These are phyloP conservation scores for Cyprinodon variegatus DNA, from an alignment of 2,113 vertebrate species.

Conservation along the genomic window DNA sequence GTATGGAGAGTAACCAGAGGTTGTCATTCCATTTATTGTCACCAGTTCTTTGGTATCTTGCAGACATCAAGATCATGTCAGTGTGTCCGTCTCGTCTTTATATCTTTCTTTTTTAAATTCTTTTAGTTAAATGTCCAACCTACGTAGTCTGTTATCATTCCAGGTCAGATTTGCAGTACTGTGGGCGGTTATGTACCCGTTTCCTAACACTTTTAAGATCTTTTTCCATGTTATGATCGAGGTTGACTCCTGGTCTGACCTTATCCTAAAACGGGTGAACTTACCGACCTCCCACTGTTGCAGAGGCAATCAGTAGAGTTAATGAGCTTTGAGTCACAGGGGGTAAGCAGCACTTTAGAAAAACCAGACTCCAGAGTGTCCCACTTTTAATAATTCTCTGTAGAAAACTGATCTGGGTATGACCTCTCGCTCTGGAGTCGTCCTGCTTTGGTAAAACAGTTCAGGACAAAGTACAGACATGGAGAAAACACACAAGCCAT, in stretches of 20 bases:
- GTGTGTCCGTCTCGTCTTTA: conserved; percentile 24
- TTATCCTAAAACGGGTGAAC: conserved; percentile 42
- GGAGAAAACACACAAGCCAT: conserved; percentile 47
- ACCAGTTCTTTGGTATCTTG: conserved; percentile 20
- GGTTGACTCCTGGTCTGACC: conserved; percentile 28
- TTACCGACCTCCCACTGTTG: conserved; percentile 40
- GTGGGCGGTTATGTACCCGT: not conserved
- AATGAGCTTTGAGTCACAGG: conserved; percentile 55
- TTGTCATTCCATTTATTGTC: not conserved
- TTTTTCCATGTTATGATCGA: not conserved
- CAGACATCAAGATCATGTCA: conserved; percentile 35
- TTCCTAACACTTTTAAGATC: conserved; percentile 22
- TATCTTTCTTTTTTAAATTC: conserved; percentile 7
- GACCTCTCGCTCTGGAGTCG: conserved; percentile 31
- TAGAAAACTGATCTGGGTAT: conserved; percentile 27
- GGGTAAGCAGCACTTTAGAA: conserved; percentile 27
- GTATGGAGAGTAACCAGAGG: not conserved
- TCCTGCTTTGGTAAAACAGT: not conserved
- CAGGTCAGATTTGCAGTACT: conserved; percentile 14
- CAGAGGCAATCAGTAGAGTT: conserved; percentile 46
- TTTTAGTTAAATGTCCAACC: not conserved
- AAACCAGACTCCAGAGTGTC: conserved; percentile 37
- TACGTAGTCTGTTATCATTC: conserved; percentile 20
- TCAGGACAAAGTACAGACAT: conserved; percentile 28
- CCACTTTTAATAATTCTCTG: conserved; percentile 37